Conservation (phyloP, 2,888 invertebrate genomes). For the Tenthredo amoena region DNA sequence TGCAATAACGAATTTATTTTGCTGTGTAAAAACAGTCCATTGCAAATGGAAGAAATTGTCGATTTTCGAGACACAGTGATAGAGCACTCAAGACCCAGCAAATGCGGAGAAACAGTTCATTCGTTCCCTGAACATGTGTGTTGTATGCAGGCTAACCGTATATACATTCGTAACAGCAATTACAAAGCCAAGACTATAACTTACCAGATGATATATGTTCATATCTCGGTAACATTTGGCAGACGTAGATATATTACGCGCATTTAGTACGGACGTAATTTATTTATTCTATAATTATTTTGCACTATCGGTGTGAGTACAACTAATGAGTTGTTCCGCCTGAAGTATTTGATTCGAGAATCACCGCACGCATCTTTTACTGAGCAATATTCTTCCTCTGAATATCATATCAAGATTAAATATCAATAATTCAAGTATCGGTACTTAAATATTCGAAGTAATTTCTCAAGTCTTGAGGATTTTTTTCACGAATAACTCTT, state of each 20-base stretch:
- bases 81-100: not conserved
- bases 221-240: conserved; percentile 78
- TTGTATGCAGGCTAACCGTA: conserved; percentile 18
- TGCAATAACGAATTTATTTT: not conserved
- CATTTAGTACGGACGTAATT: conserved; percentile 76
- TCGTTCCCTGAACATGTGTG: conserved; percentile 22
- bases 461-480: not conserved
- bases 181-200: conserved; percentile 77
- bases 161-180: conserved; percentile 56
- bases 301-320: conserved; percentile 71
- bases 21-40: not conserved
- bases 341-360: not conserved
- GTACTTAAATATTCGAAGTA: not conserved
- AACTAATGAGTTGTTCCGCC: conserved; percentile 17
- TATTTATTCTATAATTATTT: conserved; percentile 78
- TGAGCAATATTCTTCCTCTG: not conserved
- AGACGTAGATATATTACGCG: conserved; percentile 77
- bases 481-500: not conserved
- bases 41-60: conserved; percentile 1
- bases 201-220: conserved; percentile 76
- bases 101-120: conserved; percentile 27
- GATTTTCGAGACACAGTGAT: not conserved
- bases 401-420: not conserved
- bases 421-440: not conserved
- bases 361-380: not conserved